These are phyloP conservation scores for Cantharis rustica DNA, from an alignment of 2,888 invertebrate species.

Conservation along the genomic window DNA sequence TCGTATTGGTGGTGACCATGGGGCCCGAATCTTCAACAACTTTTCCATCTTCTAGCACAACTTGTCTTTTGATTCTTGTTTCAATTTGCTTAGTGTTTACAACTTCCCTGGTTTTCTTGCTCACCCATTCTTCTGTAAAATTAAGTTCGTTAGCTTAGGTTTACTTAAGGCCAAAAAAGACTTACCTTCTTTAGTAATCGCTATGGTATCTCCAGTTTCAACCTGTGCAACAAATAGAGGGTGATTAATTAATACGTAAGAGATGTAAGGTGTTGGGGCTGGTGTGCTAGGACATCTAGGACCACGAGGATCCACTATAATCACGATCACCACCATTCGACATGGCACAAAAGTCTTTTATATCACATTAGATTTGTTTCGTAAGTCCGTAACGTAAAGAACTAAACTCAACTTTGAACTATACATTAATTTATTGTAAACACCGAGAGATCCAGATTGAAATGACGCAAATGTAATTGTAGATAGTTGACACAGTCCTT, in stretches of 20 bases:
- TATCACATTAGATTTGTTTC: neutral
- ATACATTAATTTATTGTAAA: neutral
- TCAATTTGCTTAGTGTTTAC: conserved; percentile 90
- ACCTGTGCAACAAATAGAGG: conserved; percentile 52
- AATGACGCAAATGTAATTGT: conserved; percentile 9
- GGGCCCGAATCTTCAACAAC: conserved; percentile 90
- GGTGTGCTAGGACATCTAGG: conserved; percentile 45
- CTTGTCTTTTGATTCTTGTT: conserved; percentile 86
- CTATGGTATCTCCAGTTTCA: conserved; percentile 77
- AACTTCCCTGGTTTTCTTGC: conserved; percentile 86
- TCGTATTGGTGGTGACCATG: conserved; percentile 87
- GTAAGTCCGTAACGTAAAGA: neutral
- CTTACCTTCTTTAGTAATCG: conserved; percentile 88
- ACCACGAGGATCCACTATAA: conserved; percentile 65
- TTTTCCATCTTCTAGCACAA: conserved; percentile 88
- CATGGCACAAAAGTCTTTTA: conserved; percentile 41
- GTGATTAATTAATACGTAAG: conserved; percentile 53
- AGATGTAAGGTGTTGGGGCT: conserved; percentile 51
- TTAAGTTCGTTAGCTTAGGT: neutral
- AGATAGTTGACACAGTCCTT: conserved; percentile 7
- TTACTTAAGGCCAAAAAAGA: conserved; percentile 21
- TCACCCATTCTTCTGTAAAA: conserved; percentile 88
- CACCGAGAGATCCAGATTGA: conserved; percentile 1
- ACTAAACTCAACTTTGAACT: neutral
- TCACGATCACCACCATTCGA: conserved; percentile 72